A percentile compares a stretch with the other conserved stretches of the same genome.
Evolutionary conservation across 2,113 vertebrate genomes (phyloP).

Genomic region (Motacilla tschutschensis): DNA sequence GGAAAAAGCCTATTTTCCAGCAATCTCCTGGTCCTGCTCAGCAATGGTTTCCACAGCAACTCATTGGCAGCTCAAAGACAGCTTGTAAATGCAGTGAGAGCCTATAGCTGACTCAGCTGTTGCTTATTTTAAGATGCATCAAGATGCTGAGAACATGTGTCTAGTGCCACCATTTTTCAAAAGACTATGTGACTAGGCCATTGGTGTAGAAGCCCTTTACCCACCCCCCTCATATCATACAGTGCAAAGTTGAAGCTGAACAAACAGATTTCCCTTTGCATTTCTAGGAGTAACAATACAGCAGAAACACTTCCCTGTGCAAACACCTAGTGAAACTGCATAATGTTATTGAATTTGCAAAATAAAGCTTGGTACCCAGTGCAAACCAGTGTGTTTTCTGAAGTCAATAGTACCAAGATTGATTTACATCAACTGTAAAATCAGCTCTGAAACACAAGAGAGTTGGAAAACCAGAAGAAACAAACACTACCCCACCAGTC

Average conservation of each 20-base stretch:
- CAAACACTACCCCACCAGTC: background rate
- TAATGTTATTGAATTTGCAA: background rate
- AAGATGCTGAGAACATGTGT: background rate
- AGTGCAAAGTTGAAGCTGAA: background rate
- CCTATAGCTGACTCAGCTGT: background rate
- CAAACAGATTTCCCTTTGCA: background rate
- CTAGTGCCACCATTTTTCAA: background rate
- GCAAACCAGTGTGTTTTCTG: background rate
- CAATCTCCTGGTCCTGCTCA: background rate
- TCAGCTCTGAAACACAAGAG: background rate
- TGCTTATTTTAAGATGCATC: background rate
- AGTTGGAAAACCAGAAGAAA: background rate
- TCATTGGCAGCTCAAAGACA: background rate
- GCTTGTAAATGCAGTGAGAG: background rate
- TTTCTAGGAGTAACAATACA: background rate
- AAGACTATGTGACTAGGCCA: background rate
- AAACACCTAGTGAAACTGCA: background rate
- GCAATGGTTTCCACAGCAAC: slow-evolving; percentile 39
- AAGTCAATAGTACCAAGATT: background rate
- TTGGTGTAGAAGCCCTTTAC: background rate
- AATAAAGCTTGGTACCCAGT: background rate
- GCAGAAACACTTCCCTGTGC: background rate
- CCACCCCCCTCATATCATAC: background rate
- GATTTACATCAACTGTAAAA: background rate
- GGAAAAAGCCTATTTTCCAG: slow-evolving; percentile 9